Evolutionary conservation across 2,888 invertebrate genomes (phyloP), one percentile per base, ranked within the genome.

Genomic region (Coronaproctus castanopsis): DNA sequence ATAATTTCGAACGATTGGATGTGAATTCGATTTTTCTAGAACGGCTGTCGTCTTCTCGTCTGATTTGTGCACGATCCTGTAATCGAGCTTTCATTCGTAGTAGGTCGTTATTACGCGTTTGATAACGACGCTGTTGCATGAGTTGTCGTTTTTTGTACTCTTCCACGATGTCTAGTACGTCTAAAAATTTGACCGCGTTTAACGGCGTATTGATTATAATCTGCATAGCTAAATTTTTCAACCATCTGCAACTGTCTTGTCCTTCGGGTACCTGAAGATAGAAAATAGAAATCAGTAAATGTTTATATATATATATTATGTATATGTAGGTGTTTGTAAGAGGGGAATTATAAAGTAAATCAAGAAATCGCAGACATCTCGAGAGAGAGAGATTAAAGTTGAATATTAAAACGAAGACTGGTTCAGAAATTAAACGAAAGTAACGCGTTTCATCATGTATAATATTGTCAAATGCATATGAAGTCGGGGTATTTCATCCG

Each of bases 181-280:
- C 80, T 61, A 84, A 77, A 61, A 72, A 74, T 1, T 73, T 70
- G 53, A 73, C 71, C 64, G 81, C 80, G 55, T 82, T 81, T 64
- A 84, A 72, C 21, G 84, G 84, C 24, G 84, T 85, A 70, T 85
- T 84, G 2, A 83, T 78, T 64, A 85, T 80, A 64, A 85, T 77
- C 70, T 85, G 83, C 63, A 83, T 80, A 57, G 83, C 84, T 63
- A 85, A 77, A 59, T 82, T 80, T 67, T 81, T 80, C 67, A 83
- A 82, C 84, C 84, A 85, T 61, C 80, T 77, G 71, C 82, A 79
- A 71, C 83, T 84, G 67, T 80, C 78, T 66, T 78, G 76, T 70
- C 81, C 80, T 68, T 77, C 80, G 71, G 79, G 78, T 68, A 81
- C 79, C 84, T 84, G 76, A 58, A 78, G 80, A 71, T 71, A 74